Conservation (phyloP, 2,113 vertebrate genomes). For the Dolichotis patagonum region DNA sequence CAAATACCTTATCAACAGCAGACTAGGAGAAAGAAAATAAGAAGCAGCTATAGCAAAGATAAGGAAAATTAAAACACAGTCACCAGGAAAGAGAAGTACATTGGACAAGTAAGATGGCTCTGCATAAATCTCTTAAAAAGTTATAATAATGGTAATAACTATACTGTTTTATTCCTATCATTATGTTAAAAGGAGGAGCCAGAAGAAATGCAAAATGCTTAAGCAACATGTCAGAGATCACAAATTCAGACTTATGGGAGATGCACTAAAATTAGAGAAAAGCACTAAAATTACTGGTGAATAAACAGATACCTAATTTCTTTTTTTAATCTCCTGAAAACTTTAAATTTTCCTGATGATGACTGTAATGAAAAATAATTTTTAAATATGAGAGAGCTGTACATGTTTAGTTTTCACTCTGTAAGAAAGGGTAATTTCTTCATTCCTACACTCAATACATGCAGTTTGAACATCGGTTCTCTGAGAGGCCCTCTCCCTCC, state of each 20-base stretch:
- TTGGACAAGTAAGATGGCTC: not conserved
- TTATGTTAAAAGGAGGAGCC: not conserved
- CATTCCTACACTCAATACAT: not conserved
- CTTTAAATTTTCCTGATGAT: not conserved
- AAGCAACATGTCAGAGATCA: not conserved
- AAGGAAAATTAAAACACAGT: not conserved
- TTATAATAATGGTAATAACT: not conserved
- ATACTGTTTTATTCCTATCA: not conserved
- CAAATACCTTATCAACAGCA: not conserved
- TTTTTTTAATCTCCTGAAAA: not conserved
- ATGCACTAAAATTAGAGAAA: not conserved
- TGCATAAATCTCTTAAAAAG: not conserved
- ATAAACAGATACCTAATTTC: not conserved
- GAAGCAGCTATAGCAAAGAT: not conserved
- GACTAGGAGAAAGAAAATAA: not conserved
- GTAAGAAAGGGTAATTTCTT: not conserved
- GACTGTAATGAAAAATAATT: not conserved
- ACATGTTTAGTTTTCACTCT: not conserved
- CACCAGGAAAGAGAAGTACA: not conserved
- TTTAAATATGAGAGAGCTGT: not conserved
- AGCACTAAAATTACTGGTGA: not conserved
- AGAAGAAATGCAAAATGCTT: not conserved
- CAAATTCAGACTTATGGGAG: not conserved
- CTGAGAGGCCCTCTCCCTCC: accelerated
- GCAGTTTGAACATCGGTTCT: not conserved